Conservation (phyloP, 2,113 vertebrate genomes). For the Lepus americanus region DNA sequence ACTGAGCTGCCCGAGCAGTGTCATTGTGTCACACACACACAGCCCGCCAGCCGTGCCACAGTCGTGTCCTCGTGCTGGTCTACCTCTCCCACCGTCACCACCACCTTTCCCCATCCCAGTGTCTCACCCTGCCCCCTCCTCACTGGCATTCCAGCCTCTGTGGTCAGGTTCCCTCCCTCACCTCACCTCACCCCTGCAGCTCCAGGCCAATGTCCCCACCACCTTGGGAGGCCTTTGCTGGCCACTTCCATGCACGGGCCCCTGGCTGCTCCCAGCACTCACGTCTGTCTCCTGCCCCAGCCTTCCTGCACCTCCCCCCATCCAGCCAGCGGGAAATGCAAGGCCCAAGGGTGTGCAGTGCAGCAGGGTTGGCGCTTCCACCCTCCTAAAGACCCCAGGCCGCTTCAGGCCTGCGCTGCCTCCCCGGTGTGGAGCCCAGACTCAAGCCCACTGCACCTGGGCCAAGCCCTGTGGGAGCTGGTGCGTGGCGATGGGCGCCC, state of each 20-base stretch:
- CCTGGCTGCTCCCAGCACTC: fast-evolving
- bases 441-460: not conserved
- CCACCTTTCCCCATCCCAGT: fast-evolving
- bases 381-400: not conserved
- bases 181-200: not conserved
- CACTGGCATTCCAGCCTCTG: not conserved
- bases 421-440: not conserved
- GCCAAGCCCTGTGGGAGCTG: not conserved
- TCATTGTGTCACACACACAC: not conserved
- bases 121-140: not conserved
- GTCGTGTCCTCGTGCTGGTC: not conserved
- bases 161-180: not conserved
- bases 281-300: not conserved
- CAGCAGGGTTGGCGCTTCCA: not conserved
- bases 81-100: fast-evolving
- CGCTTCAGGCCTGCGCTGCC: not conserved
- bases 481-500: not conserved
- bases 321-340: no score
- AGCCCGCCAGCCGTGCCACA: no score
- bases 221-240: not conserved
- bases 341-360: no score
- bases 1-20: not conserved
- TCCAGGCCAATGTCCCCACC: not conserved
- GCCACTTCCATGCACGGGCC: not conserved
- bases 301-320: not conserved